phyloP scores from a whole-genome alignment of 2,113 vertebrate species.

The Mormyrus lacerda region DNA sequence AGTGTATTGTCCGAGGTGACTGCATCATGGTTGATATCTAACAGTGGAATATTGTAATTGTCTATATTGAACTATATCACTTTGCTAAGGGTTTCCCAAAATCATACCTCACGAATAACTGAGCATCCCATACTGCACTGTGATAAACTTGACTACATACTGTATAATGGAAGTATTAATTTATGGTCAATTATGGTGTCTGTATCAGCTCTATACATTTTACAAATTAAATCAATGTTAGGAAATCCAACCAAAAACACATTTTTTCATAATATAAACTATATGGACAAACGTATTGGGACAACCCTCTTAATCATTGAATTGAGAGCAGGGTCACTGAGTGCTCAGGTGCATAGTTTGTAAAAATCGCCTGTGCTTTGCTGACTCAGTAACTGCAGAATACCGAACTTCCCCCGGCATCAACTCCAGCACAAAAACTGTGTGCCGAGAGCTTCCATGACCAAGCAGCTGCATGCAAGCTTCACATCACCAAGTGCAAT shows the following conservation, averaged over 20 bases:
- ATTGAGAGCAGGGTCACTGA: background rate
- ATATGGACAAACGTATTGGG: background rate
- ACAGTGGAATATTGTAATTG: background rate
- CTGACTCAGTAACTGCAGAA: background rate
- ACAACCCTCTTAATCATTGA: background rate
- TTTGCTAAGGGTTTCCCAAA: background rate
- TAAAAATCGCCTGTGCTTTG: background rate
- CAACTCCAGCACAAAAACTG: background rate
- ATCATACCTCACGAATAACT: background rate
- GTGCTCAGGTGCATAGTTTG: background rate
- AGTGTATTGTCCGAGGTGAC: background rate
- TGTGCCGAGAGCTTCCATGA: background rate
- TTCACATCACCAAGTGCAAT: background rate
- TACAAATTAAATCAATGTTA: background rate
- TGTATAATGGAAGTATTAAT: background rate
- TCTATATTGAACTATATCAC: background rate
- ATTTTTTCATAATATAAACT: background rate
- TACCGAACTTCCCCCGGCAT: background rate
- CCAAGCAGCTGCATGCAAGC: background rate
- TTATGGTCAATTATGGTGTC: background rate
- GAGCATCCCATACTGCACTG: background rate
- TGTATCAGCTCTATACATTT: background rate
- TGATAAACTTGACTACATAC: background rate
- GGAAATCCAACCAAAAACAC: background rate
- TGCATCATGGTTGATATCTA: background rate